Conservation (phyloP, 2,113 vertebrate species). For the Dicrurus megarhynchus region DNA sequence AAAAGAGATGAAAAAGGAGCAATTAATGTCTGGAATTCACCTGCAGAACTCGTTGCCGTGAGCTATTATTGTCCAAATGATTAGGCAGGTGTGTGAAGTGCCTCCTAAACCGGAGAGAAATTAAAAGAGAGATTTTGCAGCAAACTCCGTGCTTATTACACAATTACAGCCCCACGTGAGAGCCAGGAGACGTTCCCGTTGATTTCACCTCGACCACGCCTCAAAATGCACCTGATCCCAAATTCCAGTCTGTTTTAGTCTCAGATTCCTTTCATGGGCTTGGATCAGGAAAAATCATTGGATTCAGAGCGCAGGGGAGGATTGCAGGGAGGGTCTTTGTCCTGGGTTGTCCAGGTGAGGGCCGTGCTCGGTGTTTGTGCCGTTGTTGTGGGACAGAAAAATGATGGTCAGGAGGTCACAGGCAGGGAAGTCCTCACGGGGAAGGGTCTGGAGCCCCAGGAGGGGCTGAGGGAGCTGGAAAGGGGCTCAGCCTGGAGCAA, state of each 20-base stretch:
- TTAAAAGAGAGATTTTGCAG: not conserved
- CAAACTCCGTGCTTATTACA: not conserved
- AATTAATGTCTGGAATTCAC: not conserved
- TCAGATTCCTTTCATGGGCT: not conserved
- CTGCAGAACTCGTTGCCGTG: not conserved
- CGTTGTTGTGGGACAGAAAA: not conserved
- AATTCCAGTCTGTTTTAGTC: accelerated
- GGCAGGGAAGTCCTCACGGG: too few relatives aligned
- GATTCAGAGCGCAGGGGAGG: not conserved
- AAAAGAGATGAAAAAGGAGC: not conserved
- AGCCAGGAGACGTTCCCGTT: not conserved
- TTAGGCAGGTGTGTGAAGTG: not conserved
- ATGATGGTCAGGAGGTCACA: accelerated
- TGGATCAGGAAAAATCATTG: not conserved
- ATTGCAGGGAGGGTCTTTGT: not conserved
- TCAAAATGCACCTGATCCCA: not conserved
- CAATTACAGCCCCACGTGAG: not conserved
- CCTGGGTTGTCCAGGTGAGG: too few relatives aligned
- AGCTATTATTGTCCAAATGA: not conserved
- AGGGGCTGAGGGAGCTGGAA: not conserved
- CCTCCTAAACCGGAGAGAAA: not conserved
- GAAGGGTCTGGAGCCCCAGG: not conserved
- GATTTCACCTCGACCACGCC: not conserved
- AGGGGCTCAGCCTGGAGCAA: not conserved
- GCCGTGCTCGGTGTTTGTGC: not conserved